Evolutionary conservation across 2,797 vertebrate species (phyloP).

Genomic region (Basileuterus tristriatus): DNA sequence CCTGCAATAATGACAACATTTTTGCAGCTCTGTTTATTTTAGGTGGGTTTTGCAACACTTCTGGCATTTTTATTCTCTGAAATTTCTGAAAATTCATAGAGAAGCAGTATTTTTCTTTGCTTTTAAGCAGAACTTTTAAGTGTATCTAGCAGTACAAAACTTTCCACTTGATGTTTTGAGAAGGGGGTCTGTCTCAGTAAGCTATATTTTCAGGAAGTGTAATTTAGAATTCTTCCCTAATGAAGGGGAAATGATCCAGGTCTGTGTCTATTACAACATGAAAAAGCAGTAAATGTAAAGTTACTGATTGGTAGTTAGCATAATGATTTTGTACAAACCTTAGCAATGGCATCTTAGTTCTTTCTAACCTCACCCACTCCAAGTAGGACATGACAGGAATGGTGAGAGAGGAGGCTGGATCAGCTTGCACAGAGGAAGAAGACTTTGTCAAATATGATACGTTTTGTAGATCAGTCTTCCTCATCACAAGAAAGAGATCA

Average conservation of each 20-base stretch:
- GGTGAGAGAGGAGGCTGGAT: not conserved
- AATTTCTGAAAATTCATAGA: not conserved
- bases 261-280: not conserved
- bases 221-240: not conserved
- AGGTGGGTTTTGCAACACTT: not conserved
- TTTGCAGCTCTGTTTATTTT: constrained; percentile 1
- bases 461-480: not conserved
- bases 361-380: not conserved
- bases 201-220: not conserved
- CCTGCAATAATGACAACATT: not conserved
- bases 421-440: not conserved
- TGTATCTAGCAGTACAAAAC: not conserved
- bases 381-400: not conserved
- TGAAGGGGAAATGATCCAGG: not conserved
- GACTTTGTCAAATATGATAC: not conserved
- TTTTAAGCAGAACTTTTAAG: not conserved
- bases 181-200: not conserved
- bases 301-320: not conserved
- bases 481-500: not conserved
- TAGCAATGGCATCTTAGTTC: not conserved
- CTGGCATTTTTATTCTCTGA: not conserved
- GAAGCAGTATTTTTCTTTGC: not conserved
- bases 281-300: not conserved
- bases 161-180: not conserved
- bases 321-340: not conserved